A percentile compares a stretch with the other conserved stretches of the same genome.
Conservation (phyloP, 1,140 invertebrate species). For the Ditylenchus dipsaci region DNA sequence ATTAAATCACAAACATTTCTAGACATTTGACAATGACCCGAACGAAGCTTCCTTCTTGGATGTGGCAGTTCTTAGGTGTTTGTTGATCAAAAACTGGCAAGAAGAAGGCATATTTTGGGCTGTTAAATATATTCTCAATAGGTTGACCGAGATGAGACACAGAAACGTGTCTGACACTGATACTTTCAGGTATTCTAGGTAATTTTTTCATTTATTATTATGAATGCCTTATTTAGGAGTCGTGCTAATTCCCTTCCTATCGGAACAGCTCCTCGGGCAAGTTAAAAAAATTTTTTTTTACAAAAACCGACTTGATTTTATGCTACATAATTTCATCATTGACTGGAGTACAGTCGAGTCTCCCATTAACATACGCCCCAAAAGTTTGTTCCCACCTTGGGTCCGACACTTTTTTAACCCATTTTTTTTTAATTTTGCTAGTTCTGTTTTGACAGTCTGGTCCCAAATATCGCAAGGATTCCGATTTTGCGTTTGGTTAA, state of each 20-base stretch:
- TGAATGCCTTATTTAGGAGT: slow-evolving; percentile 18
- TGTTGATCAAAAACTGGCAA: slow-evolving; percentile 94
- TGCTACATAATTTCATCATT: too few relatives aligned
- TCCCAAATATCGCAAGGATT: too few relatives aligned
- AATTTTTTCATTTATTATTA: neutral
- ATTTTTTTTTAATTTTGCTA: too few relatives aligned
- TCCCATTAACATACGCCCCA: too few relatives aligned
- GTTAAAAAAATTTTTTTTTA: neutral
- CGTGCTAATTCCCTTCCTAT: slow-evolving; percentile 44
- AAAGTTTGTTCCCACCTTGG: too few relatives aligned
- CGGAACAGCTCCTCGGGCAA: slow-evolving; percentile 25
- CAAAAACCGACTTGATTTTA: neutral
- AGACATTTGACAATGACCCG: slow-evolving; percentile 62
- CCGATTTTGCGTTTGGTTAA: too few relatives aligned
- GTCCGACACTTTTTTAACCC: too few relatives aligned
- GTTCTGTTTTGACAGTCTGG: too few relatives aligned
- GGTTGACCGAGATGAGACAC: slow-evolving; percentile 59
- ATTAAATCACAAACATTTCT: neutral
- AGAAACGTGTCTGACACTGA: neutral
- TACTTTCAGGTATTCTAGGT: slow-evolving; percentile 23
- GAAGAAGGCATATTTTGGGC: slow-evolving; percentile 97
- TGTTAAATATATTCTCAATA: slow-evolving; percentile 70
- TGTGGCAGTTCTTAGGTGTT: slow-evolving; percentile 84
- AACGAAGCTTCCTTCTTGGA: slow-evolving; percentile 89
- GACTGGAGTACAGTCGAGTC: too few relatives aligned